phyloP scores from a whole-genome alignment of 2,888 invertebrate species.

The Allacma fusca region DNA sequence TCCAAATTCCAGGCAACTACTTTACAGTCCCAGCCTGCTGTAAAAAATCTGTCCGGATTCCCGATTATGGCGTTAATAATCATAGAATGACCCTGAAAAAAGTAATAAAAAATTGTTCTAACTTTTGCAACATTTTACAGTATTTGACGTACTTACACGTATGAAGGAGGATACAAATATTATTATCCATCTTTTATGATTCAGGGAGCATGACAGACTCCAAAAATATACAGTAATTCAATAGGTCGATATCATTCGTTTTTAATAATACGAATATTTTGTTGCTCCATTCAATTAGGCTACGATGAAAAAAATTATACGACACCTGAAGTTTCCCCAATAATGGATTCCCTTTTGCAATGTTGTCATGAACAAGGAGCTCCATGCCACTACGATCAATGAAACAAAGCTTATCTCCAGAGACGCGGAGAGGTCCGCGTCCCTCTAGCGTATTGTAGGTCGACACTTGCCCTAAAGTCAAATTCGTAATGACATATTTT shows the following conservation, averaged over 20 bases:
- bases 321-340: slow-evolving; percentile 49
- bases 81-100: slow-evolving; percentile 65
- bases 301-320: no score
- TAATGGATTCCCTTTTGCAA: slow-evolving; percentile 63
- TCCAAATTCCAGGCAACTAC: slow-evolving; percentile 66
- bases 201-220: no score
- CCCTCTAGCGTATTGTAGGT: slow-evolving; percentile 54
- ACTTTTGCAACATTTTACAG: no score
- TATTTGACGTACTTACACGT: no score
- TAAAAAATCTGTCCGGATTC: slow-evolving; percentile 63
- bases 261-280: no score
- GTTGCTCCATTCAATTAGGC: no score
- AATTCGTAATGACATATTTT: slow-evolving; percentile 13
- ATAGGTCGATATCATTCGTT: no score
- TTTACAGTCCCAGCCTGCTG: slow-evolving; percentile 67
- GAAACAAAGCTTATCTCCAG: slow-evolving; percentile 65
- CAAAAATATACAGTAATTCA: no score
- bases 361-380: slow-evolving; percentile 68
- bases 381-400: slow-evolving; percentile 69
- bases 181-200: no score
- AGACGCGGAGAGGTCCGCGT: slow-evolving; percentile 68
- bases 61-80: slow-evolving; percentile 66
- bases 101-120: no score
- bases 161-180: no score
- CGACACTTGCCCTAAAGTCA: slow-evolving; percentile 29